Conservation (phyloP, 2,888 invertebrate genomes). For the Gastrophysa polygoni region DNA sequence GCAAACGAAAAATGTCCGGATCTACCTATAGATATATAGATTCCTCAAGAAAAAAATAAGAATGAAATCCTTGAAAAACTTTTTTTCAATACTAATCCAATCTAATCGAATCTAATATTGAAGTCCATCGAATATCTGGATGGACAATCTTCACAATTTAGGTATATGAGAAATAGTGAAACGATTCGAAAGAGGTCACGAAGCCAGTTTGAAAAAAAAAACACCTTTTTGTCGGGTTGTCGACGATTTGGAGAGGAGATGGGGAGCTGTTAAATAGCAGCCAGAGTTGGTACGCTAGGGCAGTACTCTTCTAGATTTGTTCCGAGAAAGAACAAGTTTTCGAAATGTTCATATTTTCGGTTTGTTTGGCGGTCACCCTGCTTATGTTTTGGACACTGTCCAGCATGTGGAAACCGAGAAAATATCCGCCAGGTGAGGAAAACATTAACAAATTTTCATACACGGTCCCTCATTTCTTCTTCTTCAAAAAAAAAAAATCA, state of each 20-base stretch:
- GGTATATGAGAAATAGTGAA: too few species aligned
- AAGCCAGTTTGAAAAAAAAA: constrained; percentile 24
- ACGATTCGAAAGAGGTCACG: constrained; percentile 16
- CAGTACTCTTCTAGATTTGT: constrained; percentile 30
- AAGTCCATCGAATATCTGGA: too few species aligned
- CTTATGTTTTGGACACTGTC: constrained; percentile 31
- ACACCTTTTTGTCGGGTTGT: background rate
- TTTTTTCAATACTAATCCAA: too few species aligned
- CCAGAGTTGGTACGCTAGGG: constrained; percentile 19
- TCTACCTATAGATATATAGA: too few species aligned
- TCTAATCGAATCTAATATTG: too few species aligned
- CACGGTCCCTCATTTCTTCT: too few species aligned
- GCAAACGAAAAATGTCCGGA: too few species aligned
- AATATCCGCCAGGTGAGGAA: constrained; percentile 62
- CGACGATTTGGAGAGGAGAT: background rate
- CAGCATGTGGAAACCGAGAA: constrained; percentile 57
- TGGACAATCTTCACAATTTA: too few species aligned
- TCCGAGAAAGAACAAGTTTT: constrained; percentile 15
- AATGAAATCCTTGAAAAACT: too few species aligned
- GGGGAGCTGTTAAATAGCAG: background rate
- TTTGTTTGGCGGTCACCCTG: constrained; percentile 34
- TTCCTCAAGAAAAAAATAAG: too few species aligned
- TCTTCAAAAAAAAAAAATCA: too few species aligned
- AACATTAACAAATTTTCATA: background rate
- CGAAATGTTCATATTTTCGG: constrained; percentile 38